phyloP scores from a whole-genome alignment of 2,888 invertebrate species.

The Eilema griseolum region DNA sequence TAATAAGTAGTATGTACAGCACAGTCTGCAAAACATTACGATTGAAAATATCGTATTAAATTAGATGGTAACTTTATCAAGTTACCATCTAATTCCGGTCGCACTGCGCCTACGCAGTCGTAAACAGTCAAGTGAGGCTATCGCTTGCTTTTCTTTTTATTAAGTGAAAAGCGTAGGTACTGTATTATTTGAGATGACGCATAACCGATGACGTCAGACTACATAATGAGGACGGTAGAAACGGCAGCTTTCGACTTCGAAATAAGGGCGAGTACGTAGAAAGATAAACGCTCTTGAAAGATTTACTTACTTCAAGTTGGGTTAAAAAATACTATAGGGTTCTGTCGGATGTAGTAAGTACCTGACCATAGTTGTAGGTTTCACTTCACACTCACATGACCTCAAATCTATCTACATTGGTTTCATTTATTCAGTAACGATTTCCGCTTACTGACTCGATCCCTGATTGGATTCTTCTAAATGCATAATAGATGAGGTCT shows the following conservation, averaged over 20 bases:
- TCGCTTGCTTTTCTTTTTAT: conserved; percentile 59
- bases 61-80: conserved; percentile 62
- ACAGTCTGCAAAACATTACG: conserved; percentile 60
- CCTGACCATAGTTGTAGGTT: conserved; percentile 27
- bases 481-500: conserved; percentile 82
- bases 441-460: conserved; percentile 74
- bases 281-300: conserved; percentile 17
- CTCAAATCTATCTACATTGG: conserved; percentile 56
- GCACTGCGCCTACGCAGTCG: conserved; percentile 60
- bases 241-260: conserved; percentile 33
- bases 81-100: no score
- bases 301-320: background rate
- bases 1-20: conserved; percentile 54
- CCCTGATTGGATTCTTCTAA: conserved; percentile 72
- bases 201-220: conserved; percentile 42
- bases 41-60: conserved; percentile 63
- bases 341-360: background rate
- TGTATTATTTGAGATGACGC: conserved; percentile 49
- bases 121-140: conserved; percentile 54
- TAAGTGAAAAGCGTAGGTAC: conserved; percentile 53
- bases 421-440: conserved; percentile 66
- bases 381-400: conserved; percentile 44
- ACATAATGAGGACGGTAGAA: conserved; percentile 36
- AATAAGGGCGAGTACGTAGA: conserved; percentile 39
- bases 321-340: background rate